These are phyloP conservation scores for Hartigia nigra DNA, from an alignment of 2,888 invertebrate genomes.

Conservation along the genomic window DNA sequence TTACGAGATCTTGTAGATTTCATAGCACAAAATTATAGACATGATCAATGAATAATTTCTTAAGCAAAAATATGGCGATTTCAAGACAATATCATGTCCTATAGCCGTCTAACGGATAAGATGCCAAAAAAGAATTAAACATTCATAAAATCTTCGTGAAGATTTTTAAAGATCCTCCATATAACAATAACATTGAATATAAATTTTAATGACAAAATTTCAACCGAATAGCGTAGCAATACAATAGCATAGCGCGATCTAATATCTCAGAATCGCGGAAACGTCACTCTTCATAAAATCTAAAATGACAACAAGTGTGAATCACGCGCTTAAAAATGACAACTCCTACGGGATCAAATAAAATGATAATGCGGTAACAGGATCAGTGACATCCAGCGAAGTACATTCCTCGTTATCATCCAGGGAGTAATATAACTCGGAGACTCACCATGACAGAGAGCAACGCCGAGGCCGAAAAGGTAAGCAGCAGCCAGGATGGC, in stretches of 20 bases:
- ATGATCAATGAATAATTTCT: no score
- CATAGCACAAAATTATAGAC: no score
- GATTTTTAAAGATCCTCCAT: neutral
- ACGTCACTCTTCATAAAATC: neutral
- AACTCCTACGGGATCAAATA: neutral
- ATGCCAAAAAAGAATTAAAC: neutral
- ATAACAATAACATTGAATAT: neutral
- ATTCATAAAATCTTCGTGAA: neutral
- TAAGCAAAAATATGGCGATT: no score
- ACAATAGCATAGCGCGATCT: neutral
- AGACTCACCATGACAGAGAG: constrained; percentile 32
- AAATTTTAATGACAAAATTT: neutral
- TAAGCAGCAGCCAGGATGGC: constrained; percentile 42
- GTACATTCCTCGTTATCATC: neutral
- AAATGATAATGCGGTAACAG: neutral
- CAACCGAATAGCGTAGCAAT: neutral
- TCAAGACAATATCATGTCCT: no score
- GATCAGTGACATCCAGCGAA: neutral
- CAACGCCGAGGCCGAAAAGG: constrained; percentile 42
- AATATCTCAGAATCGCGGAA: neutral
- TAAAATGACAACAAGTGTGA: neutral
- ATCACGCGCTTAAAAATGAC: neutral
- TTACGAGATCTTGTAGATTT: no score
- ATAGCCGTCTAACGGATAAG: no score
- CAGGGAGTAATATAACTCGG: neutral